A percentile compares a stretch with the other conserved stretches of the same genome.
Evolutionary conservation across 2,888 invertebrate genomes (phyloP).

Genomic region (Drosophila greeni): DNA sequence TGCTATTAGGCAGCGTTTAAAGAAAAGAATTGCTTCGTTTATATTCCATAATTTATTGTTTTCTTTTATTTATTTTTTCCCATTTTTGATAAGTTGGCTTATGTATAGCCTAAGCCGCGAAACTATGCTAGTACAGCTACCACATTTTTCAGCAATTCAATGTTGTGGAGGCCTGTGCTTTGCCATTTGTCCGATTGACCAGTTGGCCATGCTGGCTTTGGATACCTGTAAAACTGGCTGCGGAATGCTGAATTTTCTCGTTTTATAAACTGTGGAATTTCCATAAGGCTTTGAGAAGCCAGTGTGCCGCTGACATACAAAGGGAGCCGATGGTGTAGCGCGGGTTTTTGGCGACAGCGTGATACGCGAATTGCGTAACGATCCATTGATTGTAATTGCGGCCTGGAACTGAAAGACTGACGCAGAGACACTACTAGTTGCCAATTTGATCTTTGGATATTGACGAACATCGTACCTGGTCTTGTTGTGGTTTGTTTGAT

Average conservation of each 20-base stretch:
- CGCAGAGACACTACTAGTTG: conserved; percentile 30
- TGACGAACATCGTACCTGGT: background rate
- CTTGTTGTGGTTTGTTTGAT: background rate
- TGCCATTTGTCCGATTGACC: conserved; percentile 51
- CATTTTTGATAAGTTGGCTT: background rate
- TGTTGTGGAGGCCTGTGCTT: background rate
- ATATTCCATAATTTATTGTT: too few relatives aligned
- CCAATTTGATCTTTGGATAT: conserved; percentile 51
- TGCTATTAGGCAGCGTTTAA: too few relatives aligned
- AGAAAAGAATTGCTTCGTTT: background rate
- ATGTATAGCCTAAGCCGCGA: background rate
- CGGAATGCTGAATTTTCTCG: conserved; percentile 65
- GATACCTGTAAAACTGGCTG: conserved; percentile 67
- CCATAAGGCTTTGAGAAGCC: conserved; percentile 52
- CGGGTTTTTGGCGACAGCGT: background rate
- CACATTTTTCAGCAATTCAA: background rate
- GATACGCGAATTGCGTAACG: conserved; percentile 1
- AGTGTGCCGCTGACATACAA: conserved; percentile 65
- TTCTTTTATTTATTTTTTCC: background rate
- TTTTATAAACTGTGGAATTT: conserved; percentile 71
- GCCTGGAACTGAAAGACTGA: background rate
- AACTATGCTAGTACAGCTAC: background rate
- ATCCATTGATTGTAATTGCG: conserved; percentile 5
- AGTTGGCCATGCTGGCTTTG: conserved; percentile 51
- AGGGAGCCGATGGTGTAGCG: conserved; percentile 5